Conservation (phyloP, 2,888 invertebrate species). For the Patella depressa region DNA sequence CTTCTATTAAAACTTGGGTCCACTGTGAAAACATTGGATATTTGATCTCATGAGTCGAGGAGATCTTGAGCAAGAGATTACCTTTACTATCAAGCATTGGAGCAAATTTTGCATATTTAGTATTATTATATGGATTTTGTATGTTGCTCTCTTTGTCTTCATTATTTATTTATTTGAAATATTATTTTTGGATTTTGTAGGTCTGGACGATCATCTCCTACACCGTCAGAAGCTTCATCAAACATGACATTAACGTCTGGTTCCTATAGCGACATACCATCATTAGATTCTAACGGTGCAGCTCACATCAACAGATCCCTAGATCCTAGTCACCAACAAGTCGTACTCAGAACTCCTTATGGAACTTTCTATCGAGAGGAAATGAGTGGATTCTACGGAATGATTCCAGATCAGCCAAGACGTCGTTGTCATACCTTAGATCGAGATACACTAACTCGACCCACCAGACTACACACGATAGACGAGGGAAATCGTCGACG, state of each 20-base stretch:
- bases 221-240: constrained; percentile 51
- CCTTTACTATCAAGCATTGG: too few species aligned
- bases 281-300: constrained; percentile 41
- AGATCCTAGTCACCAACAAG: constrained; percentile 44
- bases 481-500: constrained; percentile 58
- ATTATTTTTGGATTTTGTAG: constrained; percentile 32
- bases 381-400: constrained; percentile 52
- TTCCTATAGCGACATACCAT: constrained; percentile 41
- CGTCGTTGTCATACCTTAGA: constrained; percentile 62
- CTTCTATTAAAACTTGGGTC: too few species aligned
- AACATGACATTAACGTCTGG: constrained; percentile 45
- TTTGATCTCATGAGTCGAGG: too few species aligned
- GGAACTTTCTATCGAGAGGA: constrained; percentile 64
- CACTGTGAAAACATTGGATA: too few species aligned
- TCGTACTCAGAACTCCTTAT: constrained; percentile 62
- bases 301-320: constrained; percentile 5
- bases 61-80: too few species aligned
- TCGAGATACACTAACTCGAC: constrained; percentile 57
- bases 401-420: constrained; percentile 56
- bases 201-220: constrained; percentile 53
- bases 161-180: too few species aligned
- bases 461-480: constrained; percentile 56
- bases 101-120: too few species aligned
- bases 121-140: too few species aligned
- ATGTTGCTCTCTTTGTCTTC: too few species aligned